Base-by-base conservation (phyloP, 2,797 vertebrate genomes). In the Mareca strepera region DNA sequence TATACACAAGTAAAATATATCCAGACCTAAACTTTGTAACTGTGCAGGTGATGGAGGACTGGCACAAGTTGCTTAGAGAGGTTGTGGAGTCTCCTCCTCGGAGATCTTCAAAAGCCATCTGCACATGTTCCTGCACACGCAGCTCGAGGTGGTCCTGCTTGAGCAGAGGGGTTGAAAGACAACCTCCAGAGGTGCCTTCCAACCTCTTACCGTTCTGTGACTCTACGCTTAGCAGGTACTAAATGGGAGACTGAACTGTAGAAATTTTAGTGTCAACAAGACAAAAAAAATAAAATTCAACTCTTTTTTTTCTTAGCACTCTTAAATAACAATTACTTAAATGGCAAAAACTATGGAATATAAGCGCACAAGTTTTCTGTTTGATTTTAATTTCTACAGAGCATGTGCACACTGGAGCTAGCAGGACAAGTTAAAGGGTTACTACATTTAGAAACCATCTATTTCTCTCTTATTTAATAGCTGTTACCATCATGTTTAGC, bases 401-500 rank as follows among this genome's bases (percentile, higher is more conserved):
- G 48, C 60, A 76, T 7, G 17, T n/a, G 78, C 35, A 60, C 15
- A 1, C 11, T 31, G 43, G 28, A 58, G 82, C 72, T 66, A 76
- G 64, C 22, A 62, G 46, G 75, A 84, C 69, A 91, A 87, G 92
- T 39, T 83, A 94, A 95, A 88, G 75, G 88, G 92, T 92, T 88
- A 79, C 88, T 94, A 89, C 50, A 79, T 94, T 77, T 79, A 86
- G 52, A 96, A 96, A 69, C 43, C 88, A 53, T 66, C 88, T 86
- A 83, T 95, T 92, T 90, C 82, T 86, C 78, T 94, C 93, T 81
- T 91, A 93, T 86, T 97, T 95, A 96, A 96, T 96, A 92, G 95
- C 95, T 95, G 95, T 96, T 97, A 94, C 93, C 97, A 93, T 64
- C 93, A 80, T 94, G 95, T 96, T 97, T 95, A 95, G 97, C 96